These are phyloP conservation scores for Meghimatium bilineatum DNA, from an alignment of 2,888 invertebrate species.

Conservation along the genomic window DNA sequence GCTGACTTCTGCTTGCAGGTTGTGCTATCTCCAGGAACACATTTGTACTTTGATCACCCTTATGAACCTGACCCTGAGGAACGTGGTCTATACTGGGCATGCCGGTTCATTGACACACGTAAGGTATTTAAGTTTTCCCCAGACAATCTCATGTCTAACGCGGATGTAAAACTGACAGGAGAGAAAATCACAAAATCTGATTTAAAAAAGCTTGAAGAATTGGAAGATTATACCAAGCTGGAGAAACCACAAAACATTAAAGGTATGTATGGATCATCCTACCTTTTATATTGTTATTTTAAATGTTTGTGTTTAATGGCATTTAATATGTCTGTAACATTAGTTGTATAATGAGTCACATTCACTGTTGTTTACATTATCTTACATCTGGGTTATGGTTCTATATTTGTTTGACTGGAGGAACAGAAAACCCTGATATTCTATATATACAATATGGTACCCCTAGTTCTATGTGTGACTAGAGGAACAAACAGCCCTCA, in stretches of 20 bases:
- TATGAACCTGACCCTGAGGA: conserved; percentile 67
- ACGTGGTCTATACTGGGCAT: conserved; percentile 66
- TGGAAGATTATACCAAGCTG: conserved; percentile 61
- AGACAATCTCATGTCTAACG: conserved; percentile 66
- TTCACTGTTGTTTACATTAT: too few relatives aligned
- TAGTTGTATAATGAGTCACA: too few relatives aligned
- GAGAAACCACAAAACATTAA: conserved; percentile 65
- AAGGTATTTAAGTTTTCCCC: conserved; percentile 72
- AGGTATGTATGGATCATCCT: too few relatives aligned
- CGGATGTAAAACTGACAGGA: conserved; percentile 67
- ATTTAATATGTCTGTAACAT: too few relatives aligned
- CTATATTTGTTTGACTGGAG: too few relatives aligned
- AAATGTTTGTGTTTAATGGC: too few relatives aligned
- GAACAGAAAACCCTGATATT: too few relatives aligned
- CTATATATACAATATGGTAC: too few relatives aligned
- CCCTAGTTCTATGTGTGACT: too few relatives aligned
- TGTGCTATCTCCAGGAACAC: conserved; percentile 61
- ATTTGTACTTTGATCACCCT: conserved; percentile 68
- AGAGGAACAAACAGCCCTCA: too few relatives aligned
- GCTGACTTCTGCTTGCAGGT: conserved; percentile 51
- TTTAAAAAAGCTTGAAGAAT: conserved; percentile 54
- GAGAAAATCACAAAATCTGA: conserved; percentile 61
- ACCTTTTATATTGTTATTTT: too few relatives aligned
- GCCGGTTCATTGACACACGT: conserved; percentile 64
- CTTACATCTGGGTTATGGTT: too few relatives aligned